A percentile compares a stretch with the other conserved stretches of the same genome.
Conservation (phyloP, 2,113 vertebrate genomes). For the Orycteropus afer region DNA sequence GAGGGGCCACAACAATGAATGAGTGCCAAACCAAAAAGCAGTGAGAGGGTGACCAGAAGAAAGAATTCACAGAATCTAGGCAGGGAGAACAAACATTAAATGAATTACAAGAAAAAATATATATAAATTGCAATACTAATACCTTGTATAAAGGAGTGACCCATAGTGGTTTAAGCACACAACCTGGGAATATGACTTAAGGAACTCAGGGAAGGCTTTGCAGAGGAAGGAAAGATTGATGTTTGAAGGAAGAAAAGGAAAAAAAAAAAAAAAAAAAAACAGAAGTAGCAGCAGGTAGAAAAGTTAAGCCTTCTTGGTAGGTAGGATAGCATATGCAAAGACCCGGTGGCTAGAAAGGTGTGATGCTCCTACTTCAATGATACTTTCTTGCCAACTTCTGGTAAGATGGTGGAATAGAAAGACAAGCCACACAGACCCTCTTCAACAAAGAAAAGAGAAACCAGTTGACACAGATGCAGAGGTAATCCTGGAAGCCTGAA, state of each 20-base stretch:
- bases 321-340: not conserved
- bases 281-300: not conserved
- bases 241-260: slow-evolving; percentile 10
- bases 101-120: not conserved
- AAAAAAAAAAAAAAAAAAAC: rapidly evolving
- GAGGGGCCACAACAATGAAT: not conserved
- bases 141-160: not conserved
- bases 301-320: not conserved
- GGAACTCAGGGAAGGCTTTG: not conserved
- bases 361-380: not conserved
- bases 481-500: no score
- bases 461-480: no score
- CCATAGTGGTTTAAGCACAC: not conserved
- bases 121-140: not conserved
- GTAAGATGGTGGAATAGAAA: no score
- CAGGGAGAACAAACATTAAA: not conserved
- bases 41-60: not conserved
- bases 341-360: not conserved
- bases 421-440: no score
- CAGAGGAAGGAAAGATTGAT: not conserved
- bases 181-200: not conserved
- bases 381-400: no score
- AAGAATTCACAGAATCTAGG: not conserved
- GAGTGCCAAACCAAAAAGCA: not conserved
- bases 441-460: no score